These are phyloP conservation scores for Beroe forskalii DNA, from an alignment of 37 sponge, comb jelly and placozoan species.

Conservation along the genomic window DNA sequence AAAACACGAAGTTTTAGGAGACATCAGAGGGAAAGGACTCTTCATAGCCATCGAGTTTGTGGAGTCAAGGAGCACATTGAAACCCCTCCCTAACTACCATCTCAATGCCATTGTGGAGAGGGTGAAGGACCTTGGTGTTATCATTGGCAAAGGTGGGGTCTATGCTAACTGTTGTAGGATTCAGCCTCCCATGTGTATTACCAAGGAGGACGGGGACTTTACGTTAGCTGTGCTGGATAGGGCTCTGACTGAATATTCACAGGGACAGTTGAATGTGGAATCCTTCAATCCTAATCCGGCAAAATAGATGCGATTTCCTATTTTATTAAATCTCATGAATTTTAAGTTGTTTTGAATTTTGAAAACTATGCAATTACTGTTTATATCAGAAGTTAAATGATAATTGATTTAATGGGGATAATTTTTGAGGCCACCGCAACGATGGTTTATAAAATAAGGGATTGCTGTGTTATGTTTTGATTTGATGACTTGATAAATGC, in stretches of 20 bases:
- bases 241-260: not conserved
- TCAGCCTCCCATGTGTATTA: slow-evolving; percentile 96
- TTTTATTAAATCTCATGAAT: no score
- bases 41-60: slow-evolving; percentile 67
- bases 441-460: no score
- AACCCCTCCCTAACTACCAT: not conserved
- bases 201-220: slow-evolving; percentile 78
- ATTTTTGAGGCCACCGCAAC: no score
- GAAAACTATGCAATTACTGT: no score
- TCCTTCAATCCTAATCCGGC: slow-evolving; percentile 30
- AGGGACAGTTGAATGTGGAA: slow-evolving; percentile 2
- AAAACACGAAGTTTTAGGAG: not conserved
- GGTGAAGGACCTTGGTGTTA: slow-evolving; percentile 72
- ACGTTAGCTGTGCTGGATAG: slow-evolving; percentile 67
- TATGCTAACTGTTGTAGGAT: slow-evolving; percentile 86
- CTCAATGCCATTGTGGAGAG: not conserved
- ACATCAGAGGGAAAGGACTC: not conserved
- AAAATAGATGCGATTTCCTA: no score
- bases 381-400: no score
- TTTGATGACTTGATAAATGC: no score
- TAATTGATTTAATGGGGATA: no score
- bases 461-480: no score
- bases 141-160: slow-evolving; percentile 90
- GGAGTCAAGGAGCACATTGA: slow-evolving; percentile 70
- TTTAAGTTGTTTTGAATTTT: no score